Conservation (phyloP, 2,888 invertebrate genomes). For the Stegophylla sp. region DNA sequence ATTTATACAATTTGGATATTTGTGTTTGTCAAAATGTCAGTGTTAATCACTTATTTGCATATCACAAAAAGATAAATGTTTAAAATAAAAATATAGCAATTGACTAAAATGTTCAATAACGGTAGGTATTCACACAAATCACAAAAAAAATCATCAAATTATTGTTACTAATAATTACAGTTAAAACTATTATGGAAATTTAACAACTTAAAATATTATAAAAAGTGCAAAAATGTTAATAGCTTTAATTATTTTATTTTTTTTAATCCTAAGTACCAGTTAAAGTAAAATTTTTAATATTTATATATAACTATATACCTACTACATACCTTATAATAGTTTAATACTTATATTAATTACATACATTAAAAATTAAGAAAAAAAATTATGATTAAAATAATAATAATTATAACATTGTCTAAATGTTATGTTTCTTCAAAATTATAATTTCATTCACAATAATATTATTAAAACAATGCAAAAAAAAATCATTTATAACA, state of each 20-base stretch:
- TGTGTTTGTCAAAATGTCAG: not conserved
- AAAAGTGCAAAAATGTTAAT: constrained; percentile 34
- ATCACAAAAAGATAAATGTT: not conserved
- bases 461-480: too few species aligned
- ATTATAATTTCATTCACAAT: too few species aligned
- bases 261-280: constrained; percentile 16
- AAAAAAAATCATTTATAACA: not conserved
- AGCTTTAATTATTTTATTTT: constrained; percentile 22
- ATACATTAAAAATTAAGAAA: too few species aligned
- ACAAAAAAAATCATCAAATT: not conserved
- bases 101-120: not conserved
- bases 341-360: too few species aligned
- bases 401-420: too few species aligned
- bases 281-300: constrained; percentile 7
- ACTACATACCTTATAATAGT: too few species aligned
- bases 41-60: not conserved
- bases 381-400: too few species aligned
- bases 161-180: not conserved
- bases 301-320: constrained; percentile 7
- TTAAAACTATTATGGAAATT: not conserved
- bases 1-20: constrained; percentile 39
- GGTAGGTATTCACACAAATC: too few species aligned
- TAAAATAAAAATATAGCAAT: not conserved
- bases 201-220: constrained; percentile 19
- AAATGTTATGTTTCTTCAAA: too few species aligned